Evolutionary conservation across 1,140 invertebrate species (phyloP).

Genomic region (Drosophila eugracilis): DNA sequence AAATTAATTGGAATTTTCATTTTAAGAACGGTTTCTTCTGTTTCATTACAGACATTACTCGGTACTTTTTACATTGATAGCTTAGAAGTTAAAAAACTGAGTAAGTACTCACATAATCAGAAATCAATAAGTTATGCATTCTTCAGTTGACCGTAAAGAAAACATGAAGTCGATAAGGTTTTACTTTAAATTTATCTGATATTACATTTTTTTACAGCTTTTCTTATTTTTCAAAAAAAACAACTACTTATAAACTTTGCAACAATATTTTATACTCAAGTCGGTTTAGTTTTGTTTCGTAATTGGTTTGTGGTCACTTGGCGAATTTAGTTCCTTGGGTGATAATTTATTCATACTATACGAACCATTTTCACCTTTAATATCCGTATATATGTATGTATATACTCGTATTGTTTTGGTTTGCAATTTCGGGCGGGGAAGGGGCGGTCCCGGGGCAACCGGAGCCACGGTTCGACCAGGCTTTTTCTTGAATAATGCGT

Average conservation of each 20-base stretch:
- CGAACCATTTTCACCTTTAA: conserved; percentile 19
- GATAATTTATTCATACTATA: conserved; percentile 40
- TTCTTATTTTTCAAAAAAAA: not conserved
- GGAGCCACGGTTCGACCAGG: conserved; percentile 14
- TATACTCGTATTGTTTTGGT: conserved; percentile 39
- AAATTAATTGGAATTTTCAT: too few species aligned
- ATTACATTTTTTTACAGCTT: not conserved
- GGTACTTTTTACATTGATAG: not conserved
- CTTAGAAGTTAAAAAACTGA: too few species aligned
- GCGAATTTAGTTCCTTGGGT: conserved; percentile 17
- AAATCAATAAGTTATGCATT: not conserved
- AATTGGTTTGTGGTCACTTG: conserved; percentile 32
- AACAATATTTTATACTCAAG: not conserved
- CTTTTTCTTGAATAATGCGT: conserved; percentile 10
- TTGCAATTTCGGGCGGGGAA: not conserved
- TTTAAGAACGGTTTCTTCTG: too few species aligned
- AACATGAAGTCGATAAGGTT: not conserved
- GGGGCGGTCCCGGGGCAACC: not conserved
- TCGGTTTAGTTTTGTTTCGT: conserved; percentile 10
- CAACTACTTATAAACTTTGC: not conserved
- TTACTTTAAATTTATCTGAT: not conserved
- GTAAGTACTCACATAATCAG: too few species aligned
- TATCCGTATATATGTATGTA: conserved; percentile 13
- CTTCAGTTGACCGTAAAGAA: too few species aligned
- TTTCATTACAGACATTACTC: too few species aligned